Evolutionary conservation across 92 coral and sea anemone species (phyloP), one percentile per base, ranked within the genome.

Genomic region (Phenganax subtilis): DNA sequence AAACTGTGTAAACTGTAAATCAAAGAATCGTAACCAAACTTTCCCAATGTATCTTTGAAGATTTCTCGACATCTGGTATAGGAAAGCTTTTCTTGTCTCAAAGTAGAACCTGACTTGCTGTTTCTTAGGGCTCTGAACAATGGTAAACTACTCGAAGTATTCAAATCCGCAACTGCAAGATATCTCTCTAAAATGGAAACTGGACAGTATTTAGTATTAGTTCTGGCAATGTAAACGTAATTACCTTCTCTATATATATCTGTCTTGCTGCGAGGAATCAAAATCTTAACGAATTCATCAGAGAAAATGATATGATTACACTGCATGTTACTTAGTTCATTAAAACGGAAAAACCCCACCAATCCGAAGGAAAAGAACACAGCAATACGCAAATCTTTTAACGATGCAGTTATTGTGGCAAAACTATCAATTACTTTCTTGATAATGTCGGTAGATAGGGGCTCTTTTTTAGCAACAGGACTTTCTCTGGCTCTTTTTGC

Each of bases 261-360:
- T 66, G 84, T 88, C 61, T 88, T 82, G 7, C 79, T 54, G 0
- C 57, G 81, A 28, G 88, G 88, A 7, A 88, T 56, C 14, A 88
- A 88, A 14, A 85, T 61, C 60, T 55, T 30, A 9, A 84, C 9
- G 51, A 44, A 47, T 9, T 66, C 54, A 4, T 47, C 67, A 9
- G 3, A 54, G 51, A 72, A 51, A 15, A 28, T 53, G 12, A 84
- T 9, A 16, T 77, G 84, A 1, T 44, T 8, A 16, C 60, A 44
- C 14, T 30, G 64, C 1, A 77, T 77, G 12, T 65, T 14, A 17
- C 51, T 65, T 30, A 84, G 11, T 44, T 76, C 83, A 15, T 76
- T 25, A 60, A 37, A 84, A 3, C 87, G 70, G 58, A 85, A 65
- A 69, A 86, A 86, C 6, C 87, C 91, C 17, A 87, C 87, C 52